Conservation (phyloP, 2,888 invertebrate genomes). For the Nymphalis urticae region DNA sequence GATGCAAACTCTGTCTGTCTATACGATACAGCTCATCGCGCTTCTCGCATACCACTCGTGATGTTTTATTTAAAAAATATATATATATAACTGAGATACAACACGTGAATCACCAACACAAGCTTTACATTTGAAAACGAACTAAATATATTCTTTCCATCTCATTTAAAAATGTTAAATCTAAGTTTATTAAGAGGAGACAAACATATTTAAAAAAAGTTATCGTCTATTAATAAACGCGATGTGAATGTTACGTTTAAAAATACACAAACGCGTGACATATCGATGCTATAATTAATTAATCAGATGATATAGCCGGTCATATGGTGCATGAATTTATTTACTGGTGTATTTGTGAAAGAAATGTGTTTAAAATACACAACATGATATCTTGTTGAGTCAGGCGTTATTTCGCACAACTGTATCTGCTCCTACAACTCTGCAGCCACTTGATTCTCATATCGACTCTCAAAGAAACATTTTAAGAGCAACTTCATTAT, state of each 20-base stretch:
- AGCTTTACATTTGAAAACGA: too few relatives aligned
- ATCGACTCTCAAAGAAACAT: conserved; percentile 27
- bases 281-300: conserved; percentile 16
- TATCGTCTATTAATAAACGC: not conserved
- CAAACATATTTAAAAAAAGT: not conserved
- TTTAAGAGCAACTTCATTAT: conserved; percentile 27
- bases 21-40: not conserved
- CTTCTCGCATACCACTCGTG: not conserved
- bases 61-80: not conserved
- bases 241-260: not conserved
- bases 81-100: not conserved
- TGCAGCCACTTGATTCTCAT: conserved; percentile 30
- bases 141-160: not conserved
- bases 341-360: not conserved
- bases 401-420: conserved; percentile 18
- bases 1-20: not conserved
- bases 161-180: not conserved
- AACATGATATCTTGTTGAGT: conserved; percentile 12
- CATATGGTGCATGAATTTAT: conserved; percentile 6
- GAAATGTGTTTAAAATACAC: conserved; percentile 17
- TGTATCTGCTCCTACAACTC: conserved; percentile 18
- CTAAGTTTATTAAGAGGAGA: not conserved
- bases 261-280: conserved; percentile 19
- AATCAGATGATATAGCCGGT: conserved; percentile 1
- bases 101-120: not conserved